Percentiles rank a stretch among this genome's conserved stretches.
Conservation (phyloP, 2,888 invertebrate species). For the Cremastinae sp. region DNA sequence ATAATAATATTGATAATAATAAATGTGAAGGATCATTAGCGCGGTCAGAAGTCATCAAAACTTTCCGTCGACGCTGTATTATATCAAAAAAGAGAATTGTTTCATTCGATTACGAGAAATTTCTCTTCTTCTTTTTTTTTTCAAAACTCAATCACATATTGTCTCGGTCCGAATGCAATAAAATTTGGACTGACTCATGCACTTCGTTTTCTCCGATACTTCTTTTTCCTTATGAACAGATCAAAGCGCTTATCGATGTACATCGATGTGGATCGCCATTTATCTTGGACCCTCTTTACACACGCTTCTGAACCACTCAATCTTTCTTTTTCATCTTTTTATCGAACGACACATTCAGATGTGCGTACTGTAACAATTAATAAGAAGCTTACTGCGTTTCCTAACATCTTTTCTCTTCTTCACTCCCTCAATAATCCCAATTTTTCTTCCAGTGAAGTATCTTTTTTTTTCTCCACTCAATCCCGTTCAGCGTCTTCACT, state of each 20-base stretch:
- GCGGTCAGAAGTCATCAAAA: neutral
- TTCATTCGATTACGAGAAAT: neutral
- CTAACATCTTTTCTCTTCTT: neutral
- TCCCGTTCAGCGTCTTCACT: slow-evolving; percentile 48
- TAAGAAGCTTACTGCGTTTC: slow-evolving; percentile 63
- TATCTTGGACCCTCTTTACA: slow-evolving; percentile 72
- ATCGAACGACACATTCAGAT: slow-evolving; percentile 75
- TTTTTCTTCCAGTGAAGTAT: slow-evolving; percentile 43
- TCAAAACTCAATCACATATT: neutral
- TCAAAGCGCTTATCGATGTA: slow-evolving; percentile 49
- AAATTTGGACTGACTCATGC: slow-evolving; percentile 4
- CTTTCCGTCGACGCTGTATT: too few relatives aligned
- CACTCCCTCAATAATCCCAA: neutral
- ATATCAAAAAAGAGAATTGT: neutral
- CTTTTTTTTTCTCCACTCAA: slow-evolving; percentile 36
- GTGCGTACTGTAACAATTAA: slow-evolving; percentile 72
- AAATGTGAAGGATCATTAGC: slow-evolving; percentile 34
- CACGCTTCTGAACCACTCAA: slow-evolving; percentile 61
- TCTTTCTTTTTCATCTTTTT: slow-evolving; percentile 58
- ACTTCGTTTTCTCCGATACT: too few relatives aligned
- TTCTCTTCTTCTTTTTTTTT: neutral
- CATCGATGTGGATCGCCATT: slow-evolving; percentile 63
- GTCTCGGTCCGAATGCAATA: neutral
- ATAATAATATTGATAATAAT: slow-evolving; percentile 63
- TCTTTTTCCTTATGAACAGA: too few relatives aligned